A percentile compares a stretch with the other conserved stretches of the same genome.
These are phyloP conservation scores for Typhlichthys subterraneus DNA, from an alignment of 2,797 vertebrate species.

Conservation along the genomic window DNA sequence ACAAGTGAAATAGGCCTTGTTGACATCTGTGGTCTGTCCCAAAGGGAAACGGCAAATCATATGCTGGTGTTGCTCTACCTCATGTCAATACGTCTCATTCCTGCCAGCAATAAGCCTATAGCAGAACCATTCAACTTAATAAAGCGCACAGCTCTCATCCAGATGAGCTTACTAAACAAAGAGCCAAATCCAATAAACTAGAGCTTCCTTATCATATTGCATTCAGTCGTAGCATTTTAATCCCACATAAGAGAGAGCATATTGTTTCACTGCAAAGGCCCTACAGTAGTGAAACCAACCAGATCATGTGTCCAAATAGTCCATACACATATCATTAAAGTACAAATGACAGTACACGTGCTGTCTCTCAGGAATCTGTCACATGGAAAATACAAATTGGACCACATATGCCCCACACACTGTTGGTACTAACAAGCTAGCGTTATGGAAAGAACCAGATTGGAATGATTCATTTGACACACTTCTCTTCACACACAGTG, in stretches of 20 bases:
- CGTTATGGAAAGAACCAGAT: not conserved
- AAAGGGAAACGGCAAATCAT: conserved; percentile 14
- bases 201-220: no score
- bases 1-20: conserved; percentile 17
- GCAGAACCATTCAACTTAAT: no score
- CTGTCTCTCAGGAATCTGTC: not conserved
- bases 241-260: no score
- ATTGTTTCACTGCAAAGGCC: no score
- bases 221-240: no score
- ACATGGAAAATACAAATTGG: not conserved
- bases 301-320: not conserved
- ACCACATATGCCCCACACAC: conserved; percentile 1
- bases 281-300: no score
- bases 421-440: not conserved
- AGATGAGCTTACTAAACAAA: no score
- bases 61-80: conserved; percentile 12
- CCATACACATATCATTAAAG: not conserved
- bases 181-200: no score
- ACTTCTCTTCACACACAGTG: not conserved
- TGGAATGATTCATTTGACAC: conserved; percentile 1
- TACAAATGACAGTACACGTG: no score
- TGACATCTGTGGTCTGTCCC: conserved; percentile 6
- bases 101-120: conserved; percentile 10
- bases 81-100: conserved; percentile 11
- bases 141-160: no score